A percentile compares a stretch with the other conserved stretches of the same genome.
These are phyloP conservation scores for Pipistrellus nathusii DNA, from an alignment of 2,797 vertebrate genomes.

Conservation along the genomic window DNA sequence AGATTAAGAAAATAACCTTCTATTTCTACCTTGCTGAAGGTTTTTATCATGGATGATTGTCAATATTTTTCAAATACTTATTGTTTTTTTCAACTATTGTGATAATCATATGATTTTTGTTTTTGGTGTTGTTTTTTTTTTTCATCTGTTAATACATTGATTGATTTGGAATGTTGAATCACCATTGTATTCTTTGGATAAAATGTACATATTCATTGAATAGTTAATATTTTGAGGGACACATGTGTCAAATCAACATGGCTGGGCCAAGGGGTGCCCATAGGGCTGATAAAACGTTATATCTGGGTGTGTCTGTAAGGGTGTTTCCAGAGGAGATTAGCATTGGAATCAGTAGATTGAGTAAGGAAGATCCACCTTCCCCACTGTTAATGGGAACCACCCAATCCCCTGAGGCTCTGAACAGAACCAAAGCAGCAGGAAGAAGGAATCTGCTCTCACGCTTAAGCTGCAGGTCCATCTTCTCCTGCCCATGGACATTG, in stretches of 20 bases:
- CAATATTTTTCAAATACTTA: neutral
- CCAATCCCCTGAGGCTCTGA: neutral
- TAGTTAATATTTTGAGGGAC: neutral
- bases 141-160: neutral
- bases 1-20: neutral
- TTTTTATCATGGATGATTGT: neutral
- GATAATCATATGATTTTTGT: neutral
- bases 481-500: neutral
- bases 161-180: neutral
- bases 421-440: neutral
- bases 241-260: neutral
- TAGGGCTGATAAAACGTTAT: neutral
- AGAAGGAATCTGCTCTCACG: neutral
- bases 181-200: neutral
- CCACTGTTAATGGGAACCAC: neutral
- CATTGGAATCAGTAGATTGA: neutral
- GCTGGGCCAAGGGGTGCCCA: neutral
- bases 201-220: neutral
- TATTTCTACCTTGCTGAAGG: neutral
- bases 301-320: neutral
- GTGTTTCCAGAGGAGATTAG: neutral
- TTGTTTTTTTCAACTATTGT: neutral
- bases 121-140: neutral
- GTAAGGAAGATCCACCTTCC: neutral
- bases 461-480: neutral